Conservation (phyloP, 2,888 invertebrate species). For the Tipula vernalis region DNA sequence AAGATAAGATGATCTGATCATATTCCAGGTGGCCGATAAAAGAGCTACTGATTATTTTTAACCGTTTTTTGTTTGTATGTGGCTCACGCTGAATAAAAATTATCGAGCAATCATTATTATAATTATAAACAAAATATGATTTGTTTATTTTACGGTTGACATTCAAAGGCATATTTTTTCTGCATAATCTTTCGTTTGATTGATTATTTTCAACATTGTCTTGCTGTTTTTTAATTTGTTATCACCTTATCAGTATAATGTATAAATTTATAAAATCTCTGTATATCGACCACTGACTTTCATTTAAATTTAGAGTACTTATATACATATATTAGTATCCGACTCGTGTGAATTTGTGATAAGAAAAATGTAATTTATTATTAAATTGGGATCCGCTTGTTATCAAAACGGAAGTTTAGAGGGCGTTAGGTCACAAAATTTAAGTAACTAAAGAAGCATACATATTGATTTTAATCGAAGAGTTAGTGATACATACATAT, state of each 20-base stretch:
- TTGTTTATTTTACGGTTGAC: background rate
- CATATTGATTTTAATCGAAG: background rate
- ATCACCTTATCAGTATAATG: background rate
- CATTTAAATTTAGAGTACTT: background rate
- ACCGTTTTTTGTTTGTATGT: no score
- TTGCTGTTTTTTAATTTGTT: background rate
- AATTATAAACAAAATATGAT: background rate
- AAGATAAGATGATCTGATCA: background rate
- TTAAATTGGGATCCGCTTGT: background rate
- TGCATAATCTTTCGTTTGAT: background rate
- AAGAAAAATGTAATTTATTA: background rate
- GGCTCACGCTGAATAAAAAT: no score
- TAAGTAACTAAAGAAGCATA: background rate
- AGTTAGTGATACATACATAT: background rate
- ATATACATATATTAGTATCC: background rate
- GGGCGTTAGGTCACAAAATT: background rate
- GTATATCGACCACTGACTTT: background rate
- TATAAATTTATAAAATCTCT: background rate
- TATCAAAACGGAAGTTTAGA: background rate
- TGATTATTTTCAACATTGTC: background rate
- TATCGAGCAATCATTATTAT: background rate
- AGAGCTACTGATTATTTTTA: background rate
- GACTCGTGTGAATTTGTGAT: background rate
- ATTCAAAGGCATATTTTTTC: background rate
- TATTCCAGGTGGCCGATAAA: background rate